Conservation (phyloP, 1,140 invertebrate species). For the Calosoma granatense region DNA sequence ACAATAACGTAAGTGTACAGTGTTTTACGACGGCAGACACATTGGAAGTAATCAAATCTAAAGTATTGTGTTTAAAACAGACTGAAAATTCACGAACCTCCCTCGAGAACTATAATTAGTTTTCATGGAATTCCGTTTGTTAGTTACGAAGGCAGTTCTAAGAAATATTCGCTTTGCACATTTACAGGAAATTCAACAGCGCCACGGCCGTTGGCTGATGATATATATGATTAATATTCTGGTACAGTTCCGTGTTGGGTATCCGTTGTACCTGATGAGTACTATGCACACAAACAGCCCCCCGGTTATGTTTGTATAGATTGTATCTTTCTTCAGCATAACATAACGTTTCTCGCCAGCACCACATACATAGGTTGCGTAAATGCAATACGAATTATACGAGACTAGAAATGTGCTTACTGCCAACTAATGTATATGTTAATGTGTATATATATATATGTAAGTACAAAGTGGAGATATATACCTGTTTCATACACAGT, state of each 20-base stretch:
- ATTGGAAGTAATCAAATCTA: too few relatives aligned
- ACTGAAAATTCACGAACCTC: background rate
- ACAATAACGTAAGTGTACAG: too few relatives aligned
- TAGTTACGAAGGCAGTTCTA: background rate
- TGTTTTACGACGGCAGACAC: too few relatives aligned
- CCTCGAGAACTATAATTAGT: background rate
- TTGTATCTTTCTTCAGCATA: background rate
- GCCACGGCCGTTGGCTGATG: background rate
- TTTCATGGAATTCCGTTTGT: background rate
- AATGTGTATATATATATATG: too few relatives aligned
- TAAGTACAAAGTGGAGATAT: too few relatives aligned
- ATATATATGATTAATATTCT: background rate
- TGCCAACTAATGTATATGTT: too few relatives aligned
- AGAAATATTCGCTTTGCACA: background rate
- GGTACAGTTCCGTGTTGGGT: background rate
- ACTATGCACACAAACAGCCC: background rate
- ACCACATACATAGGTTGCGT: background rate
- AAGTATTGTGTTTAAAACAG: background rate
- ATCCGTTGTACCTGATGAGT: too few relatives aligned
- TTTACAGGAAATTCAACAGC: background rate
- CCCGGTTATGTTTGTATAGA: background rate
- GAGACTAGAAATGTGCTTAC: too few relatives aligned
- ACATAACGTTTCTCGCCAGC: background rate
- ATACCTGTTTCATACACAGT: too few relatives aligned
- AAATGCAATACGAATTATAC: too few relatives aligned